Evolutionary conservation across 1,140 invertebrate species (phyloP).

Genomic region (Zaprionus ghesquierei): DNA sequence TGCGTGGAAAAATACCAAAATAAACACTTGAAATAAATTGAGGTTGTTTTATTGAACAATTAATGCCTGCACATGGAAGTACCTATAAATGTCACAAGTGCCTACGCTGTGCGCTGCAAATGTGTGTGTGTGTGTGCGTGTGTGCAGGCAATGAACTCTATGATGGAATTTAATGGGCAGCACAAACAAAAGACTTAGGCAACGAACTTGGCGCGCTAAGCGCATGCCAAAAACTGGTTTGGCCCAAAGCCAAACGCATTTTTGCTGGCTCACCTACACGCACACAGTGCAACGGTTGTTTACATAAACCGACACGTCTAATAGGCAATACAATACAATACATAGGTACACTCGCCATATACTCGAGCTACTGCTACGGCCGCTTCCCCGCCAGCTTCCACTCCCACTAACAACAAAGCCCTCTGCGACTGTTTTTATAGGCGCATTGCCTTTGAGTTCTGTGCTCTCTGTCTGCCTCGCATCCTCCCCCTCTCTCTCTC

Average conservation of each 20-base stretch:
- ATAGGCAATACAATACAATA: slow-evolving; percentile 31
- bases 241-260: slow-evolving; percentile 57
- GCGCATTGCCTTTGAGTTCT: slow-evolving; percentile 23
- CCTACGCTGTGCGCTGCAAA: neutral
- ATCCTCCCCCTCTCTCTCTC: neutral
- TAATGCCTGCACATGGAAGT: slow-evolving; percentile 14
- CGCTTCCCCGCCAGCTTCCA: neutral
- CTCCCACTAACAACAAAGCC: slow-evolving; percentile 24
- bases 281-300: slow-evolving; percentile 59
- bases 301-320: slow-evolving; percentile 6
- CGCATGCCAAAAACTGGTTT: slow-evolving; percentile 63
- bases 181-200: slow-evolving; percentile 77
- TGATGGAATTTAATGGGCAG: slow-evolving; percentile 43
- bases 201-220: slow-evolving; percentile 56
- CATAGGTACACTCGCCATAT: neutral
- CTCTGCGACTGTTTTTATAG: slow-evolving; percentile 15
- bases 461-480: neutral
- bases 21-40: slow-evolving; percentile 7
- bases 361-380: neutral
- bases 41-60: slow-evolving; percentile 20
- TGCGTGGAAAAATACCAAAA: neutral
- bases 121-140: slow-evolving; percentile 1
- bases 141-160: slow-evolving; percentile 68
- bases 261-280: slow-evolving; percentile 19
- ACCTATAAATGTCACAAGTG: slow-evolving; percentile 35